Conservation (phyloP, 2,113 vertebrate species). For the Balaeniceps rex region DNA sequence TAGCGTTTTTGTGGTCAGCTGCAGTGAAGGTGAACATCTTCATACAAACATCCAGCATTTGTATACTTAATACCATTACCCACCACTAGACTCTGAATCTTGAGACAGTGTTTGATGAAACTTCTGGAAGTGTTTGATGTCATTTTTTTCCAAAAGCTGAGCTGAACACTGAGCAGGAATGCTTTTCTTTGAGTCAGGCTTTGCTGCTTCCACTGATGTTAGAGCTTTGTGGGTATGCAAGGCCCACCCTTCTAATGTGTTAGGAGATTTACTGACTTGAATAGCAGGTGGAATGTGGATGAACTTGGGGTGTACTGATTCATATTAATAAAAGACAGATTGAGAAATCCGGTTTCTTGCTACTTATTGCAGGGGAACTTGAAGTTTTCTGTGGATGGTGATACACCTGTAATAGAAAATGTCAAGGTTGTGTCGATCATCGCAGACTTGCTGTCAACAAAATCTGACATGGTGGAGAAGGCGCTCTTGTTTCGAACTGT, state of each 20-base stretch:
- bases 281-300: background rate
- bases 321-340: background rate
- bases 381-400: constrained; percentile 88
- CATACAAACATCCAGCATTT: background rate
- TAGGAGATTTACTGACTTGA: background rate
- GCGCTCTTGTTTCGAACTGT: constrained; percentile 92
- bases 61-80: background rate
- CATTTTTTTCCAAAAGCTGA: background rate
- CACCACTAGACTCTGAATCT: background rate
- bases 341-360: background rate
- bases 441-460: constrained; percentile 85
- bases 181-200: background rate
- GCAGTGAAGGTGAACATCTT: background rate
- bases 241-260: background rate
- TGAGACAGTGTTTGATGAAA: background rate
- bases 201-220: background rate
- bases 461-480: constrained; percentile 89
- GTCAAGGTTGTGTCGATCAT: constrained; percentile 81
- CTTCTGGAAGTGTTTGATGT: background rate
- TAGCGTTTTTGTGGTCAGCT: background rate
- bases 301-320: background rate
- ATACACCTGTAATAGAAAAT: constrained; percentile 88
- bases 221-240: background rate
- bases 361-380: constrained; percentile 84
- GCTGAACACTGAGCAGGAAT: background rate